Evolutionary conservation across 2,797 vertebrate genomes (phyloP).

Genomic region (Gymnodraco acuticeps): DNA sequence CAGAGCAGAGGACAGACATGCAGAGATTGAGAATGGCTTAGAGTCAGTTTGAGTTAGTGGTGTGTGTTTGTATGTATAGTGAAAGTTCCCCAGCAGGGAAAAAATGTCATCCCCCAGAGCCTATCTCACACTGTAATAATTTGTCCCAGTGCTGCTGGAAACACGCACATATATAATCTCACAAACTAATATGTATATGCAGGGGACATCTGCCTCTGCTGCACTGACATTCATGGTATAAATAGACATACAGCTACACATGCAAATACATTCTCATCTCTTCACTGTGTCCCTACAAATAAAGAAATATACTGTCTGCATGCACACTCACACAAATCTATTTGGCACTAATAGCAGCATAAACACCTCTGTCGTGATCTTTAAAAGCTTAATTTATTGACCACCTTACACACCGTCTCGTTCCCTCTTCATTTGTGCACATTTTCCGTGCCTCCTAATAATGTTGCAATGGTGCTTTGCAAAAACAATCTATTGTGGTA

Average conservation of each 20-base stretch:
- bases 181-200: constrained; percentile 3
- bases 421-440: constrained; percentile 22
- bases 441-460: constrained; percentile 35
- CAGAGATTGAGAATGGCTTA: constrained; percentile 41
- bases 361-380: constrained; percentile 28
- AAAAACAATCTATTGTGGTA: constrained; percentile 28
- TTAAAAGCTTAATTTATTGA: constrained; percentile 52
- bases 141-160: constrained; percentile 38
- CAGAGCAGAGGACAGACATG: constrained; percentile 39
- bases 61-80: constrained; percentile 5
- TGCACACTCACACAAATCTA: constrained; percentile 15
- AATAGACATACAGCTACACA: constrained; percentile 2
- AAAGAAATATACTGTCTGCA: neutral
- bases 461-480: constrained; percentile 52
- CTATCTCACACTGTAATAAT: constrained; percentile 49
- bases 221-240: constrained; percentile 3
- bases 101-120: constrained; percentile 45
- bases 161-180: constrained; percentile 21
- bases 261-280: constrained; percentile 9
- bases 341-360: constrained; percentile 26
- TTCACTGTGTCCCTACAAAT: neutral
- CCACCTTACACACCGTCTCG: constrained; percentile 9
- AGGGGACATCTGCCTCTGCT: constrained; percentile 13
- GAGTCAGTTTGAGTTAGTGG: constrained; percentile 20
- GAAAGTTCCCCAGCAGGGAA: constrained; percentile 51